Conservation (phyloP, 2,888 invertebrate genomes). For the Lysandra coridon region DNA sequence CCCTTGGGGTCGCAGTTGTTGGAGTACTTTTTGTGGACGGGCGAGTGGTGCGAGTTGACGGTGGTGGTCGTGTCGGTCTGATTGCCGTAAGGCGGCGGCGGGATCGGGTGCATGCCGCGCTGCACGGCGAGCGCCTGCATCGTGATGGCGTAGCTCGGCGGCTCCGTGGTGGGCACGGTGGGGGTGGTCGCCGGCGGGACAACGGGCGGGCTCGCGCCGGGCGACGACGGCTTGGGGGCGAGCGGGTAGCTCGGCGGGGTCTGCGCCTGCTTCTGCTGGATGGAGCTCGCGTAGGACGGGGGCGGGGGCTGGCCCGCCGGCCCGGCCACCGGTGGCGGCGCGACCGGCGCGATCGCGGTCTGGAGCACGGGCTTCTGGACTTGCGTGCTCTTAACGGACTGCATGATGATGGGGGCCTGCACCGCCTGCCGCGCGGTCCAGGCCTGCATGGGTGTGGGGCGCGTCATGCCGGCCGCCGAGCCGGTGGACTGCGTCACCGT, state of each 20-base stretch:
- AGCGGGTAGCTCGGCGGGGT: conserved; percentile 75
- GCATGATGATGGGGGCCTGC: conserved; percentile 97
- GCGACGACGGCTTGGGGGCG: conserved; percentile 77
- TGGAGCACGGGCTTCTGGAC: conserved; percentile 97
- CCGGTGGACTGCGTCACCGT: conserved; percentile 84
- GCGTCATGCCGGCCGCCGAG: conserved; percentile 83
- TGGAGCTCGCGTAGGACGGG: conserved; percentile 90
- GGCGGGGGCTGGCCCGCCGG: conserved; percentile 84
- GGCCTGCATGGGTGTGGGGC: conserved; percentile 90
- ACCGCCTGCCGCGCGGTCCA: conserved; percentile 94
- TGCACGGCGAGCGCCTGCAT: conserved; percentile 90
- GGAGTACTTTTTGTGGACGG: conserved; percentile 86
- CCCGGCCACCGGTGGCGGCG: conserved; percentile 81
- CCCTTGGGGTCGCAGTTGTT: conserved; percentile 74
- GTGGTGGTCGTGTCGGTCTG: conserved; percentile 64
- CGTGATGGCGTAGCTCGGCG: conserved; percentile 94
- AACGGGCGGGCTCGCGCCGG: conserved; percentile 71
- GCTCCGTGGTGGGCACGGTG: conserved; percentile 90
- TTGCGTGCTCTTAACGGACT: conserved; percentile 96
- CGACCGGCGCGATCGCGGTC: conserved; percentile 95
- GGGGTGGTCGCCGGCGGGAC: conserved; percentile 65
- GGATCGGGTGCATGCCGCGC: conserved; percentile 84
- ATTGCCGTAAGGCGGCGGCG: conserved; percentile 85
- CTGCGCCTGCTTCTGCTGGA: conserved; percentile 86
- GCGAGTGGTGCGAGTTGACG: conserved; percentile 77